phyloP scores from a whole-genome alignment of 1,140 invertebrate species.

The Palaemon carinicauda region DNA sequence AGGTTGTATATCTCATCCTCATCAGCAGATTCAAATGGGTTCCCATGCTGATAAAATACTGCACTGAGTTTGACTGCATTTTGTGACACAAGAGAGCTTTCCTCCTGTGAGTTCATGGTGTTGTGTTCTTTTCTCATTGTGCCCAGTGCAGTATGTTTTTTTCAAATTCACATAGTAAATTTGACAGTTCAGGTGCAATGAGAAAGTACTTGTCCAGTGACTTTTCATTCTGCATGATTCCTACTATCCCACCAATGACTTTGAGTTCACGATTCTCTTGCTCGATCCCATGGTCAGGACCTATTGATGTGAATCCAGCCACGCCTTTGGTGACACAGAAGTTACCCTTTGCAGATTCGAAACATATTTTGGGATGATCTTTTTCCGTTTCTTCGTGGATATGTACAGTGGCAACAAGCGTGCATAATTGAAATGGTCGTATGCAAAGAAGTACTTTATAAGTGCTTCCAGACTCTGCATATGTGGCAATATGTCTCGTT shows the following conservation, averaged over 20 bases:
- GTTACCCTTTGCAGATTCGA: too few relatives aligned
- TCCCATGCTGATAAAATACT: too few relatives aligned
- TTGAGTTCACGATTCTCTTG: too few relatives aligned
- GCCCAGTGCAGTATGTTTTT: constrained; percentile 17
- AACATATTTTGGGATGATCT: constrained; percentile 23
- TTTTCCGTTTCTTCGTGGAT: constrained; percentile 22
- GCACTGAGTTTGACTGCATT: too few relatives aligned
- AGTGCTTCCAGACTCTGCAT: neutral
- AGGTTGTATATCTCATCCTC: too few relatives aligned
- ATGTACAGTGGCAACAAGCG: constrained; percentile 9
- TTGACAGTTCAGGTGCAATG: constrained; percentile 31
- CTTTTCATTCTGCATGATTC: too few relatives aligned
- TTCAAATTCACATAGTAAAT: too few relatives aligned
- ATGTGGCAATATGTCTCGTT: neutral
- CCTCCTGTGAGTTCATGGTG: constrained; percentile 41
- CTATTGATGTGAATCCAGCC: too few relatives aligned
- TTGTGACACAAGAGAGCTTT: constrained; percentile 21
- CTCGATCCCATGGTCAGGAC: too few relatives aligned
- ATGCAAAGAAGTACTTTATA: constrained; percentile 17
- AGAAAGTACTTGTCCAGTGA: constrained; percentile 36
- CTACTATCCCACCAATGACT: too few relatives aligned
- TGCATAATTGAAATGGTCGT: constrained; percentile 6
- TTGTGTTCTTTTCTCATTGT: constrained; percentile 15
- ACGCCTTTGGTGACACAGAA: too few relatives aligned
- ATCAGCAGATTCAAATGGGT: too few relatives aligned